A percentile compares a stretch with the other conserved stretches of the same genome.
Conservation (phyloP, 2,888 invertebrate species). For the Hoplodrina ambigua region DNA sequence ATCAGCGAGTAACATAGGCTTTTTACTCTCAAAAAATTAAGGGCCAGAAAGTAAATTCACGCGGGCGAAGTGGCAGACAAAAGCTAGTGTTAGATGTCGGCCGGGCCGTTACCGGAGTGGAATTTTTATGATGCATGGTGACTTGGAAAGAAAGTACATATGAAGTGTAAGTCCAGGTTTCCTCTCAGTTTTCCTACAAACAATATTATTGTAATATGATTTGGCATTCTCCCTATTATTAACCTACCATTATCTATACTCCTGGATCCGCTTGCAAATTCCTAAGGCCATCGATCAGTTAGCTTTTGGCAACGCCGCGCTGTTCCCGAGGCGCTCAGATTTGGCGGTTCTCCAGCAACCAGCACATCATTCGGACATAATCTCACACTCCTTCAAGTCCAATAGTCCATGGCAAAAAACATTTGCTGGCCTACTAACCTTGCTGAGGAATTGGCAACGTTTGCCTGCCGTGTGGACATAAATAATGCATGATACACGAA, state of each 20-base stretch:
- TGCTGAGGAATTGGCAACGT: slow-evolving; percentile 52
- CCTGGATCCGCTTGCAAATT: slow-evolving; percentile 70
- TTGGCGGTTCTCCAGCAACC: slow-evolving; percentile 73
- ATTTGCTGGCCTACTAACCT: slow-evolving; percentile 66
- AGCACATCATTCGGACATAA: slow-evolving; percentile 75
- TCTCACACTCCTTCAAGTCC: slow-evolving; percentile 71
- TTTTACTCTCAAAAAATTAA: too few species aligned
- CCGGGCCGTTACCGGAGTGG: too few species aligned
- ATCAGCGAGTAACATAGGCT: too few species aligned
- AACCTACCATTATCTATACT: slow-evolving; percentile 56
- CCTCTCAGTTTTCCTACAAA: too few species aligned
- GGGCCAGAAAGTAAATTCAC: too few species aligned
- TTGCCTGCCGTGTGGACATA: slow-evolving; percentile 35
- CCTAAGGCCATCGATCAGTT: slow-evolving; percentile 77
- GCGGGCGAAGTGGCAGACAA: too few species aligned
- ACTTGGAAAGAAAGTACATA: too few species aligned
- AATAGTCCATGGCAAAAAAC: slow-evolving; percentile 71
- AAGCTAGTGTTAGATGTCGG: too few species aligned
- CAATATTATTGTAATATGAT: not conserved
- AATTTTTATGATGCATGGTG: too few species aligned
- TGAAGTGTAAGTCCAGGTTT: too few species aligned
- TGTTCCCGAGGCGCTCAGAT: slow-evolving; percentile 72
- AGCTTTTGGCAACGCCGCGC: slow-evolving; percentile 73
- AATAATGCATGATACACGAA: slow-evolving; percentile 53
- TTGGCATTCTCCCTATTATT: slow-evolving; percentile 38